phyloP scores from a whole-genome alignment of 2,113 vertebrate species.

The Callipepla californica region DNA sequence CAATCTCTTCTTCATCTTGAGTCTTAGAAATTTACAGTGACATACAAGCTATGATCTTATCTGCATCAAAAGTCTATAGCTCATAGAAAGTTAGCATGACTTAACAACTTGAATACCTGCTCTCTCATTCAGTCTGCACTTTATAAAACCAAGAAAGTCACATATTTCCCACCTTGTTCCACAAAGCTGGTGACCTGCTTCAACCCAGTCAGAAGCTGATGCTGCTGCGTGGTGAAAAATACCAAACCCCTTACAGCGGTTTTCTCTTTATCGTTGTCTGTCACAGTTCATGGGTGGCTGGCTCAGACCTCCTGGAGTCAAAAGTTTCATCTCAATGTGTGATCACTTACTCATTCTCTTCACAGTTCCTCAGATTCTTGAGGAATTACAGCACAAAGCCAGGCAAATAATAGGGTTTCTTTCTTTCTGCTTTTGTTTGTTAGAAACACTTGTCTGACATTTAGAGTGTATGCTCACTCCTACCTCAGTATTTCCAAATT shows the following conservation, averaged over 20 bases:
- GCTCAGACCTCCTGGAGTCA: background rate
- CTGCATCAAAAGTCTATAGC: background rate
- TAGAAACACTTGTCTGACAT: background rate
- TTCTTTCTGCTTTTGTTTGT: background rate
- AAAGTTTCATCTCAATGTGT: background rate
- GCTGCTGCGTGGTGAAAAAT: background rate
- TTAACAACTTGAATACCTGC: background rate
- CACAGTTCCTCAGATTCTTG: background rate
- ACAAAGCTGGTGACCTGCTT: background rate
- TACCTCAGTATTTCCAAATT: background rate
- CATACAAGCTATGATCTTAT: background rate
- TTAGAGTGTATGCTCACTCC: background rate
- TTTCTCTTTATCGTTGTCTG: background rate
- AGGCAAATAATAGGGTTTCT: background rate
- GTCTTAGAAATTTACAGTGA: background rate
- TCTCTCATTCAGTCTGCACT: background rate
- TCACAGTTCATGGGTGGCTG: background rate
- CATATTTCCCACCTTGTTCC: background rate
- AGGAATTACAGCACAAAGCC: background rate
- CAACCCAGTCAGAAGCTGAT: background rate
- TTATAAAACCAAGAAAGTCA: background rate
- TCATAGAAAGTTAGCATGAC: background rate
- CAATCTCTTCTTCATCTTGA: background rate
- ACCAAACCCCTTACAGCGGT: background rate
- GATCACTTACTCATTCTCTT: background rate